Conservation (phyloP, 2,113 vertebrate species). For the Dasyornis broadbenti region DNA sequence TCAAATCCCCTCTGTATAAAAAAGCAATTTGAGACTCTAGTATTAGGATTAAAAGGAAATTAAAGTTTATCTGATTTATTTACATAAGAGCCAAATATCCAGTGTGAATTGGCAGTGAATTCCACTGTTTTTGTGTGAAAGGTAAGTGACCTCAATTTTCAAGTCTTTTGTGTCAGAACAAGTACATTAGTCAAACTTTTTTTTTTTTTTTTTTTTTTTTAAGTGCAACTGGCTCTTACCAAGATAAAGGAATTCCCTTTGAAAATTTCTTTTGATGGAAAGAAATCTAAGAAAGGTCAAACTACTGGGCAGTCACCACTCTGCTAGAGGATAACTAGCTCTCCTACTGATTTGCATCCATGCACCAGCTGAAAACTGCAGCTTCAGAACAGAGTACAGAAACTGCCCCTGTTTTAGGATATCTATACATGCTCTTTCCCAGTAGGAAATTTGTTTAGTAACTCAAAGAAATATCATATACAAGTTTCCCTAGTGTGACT, state of each 20-base stretch:
- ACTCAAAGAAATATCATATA: not conserved
- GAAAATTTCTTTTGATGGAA: not conserved
- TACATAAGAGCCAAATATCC: not conserved
- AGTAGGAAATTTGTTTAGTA: not conserved
- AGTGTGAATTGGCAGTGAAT: not conserved
- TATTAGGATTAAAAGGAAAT: not conserved
- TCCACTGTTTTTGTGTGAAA: not conserved
- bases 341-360: not conserved
- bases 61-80: not conserved
- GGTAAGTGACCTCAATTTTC: not conserved
- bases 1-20: not conserved
- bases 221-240: not conserved
- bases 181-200: not conserved
- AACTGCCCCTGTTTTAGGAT: not conserved
- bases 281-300: not conserved
- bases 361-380: not conserved
- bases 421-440: not conserved
- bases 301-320: not conserved
- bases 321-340: not conserved
- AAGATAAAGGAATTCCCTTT: not conserved
- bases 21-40: not conserved
- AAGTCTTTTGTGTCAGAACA: not conserved
- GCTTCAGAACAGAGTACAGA: not conserved
- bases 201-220: not conserved
- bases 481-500: not conserved